These are phyloP conservation scores for Euthynnus affinis DNA, from an alignment of 2,797 vertebrate genomes.

Conservation along the genomic window DNA sequence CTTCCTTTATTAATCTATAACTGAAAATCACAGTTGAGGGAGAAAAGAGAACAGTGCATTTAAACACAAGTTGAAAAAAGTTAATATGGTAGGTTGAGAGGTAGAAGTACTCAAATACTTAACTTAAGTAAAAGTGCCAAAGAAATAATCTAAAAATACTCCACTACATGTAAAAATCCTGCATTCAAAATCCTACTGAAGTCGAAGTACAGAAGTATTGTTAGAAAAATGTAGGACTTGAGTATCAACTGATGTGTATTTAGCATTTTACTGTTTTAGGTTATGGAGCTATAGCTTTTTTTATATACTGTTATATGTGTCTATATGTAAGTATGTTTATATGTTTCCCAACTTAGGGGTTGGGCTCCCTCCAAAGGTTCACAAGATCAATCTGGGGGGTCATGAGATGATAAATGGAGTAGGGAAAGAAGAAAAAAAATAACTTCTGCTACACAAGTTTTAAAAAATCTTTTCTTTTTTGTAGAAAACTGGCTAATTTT, in stretches of 20 bases:
- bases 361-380: neutral
- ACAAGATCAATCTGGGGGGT: neutral
- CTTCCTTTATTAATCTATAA: constrained; percentile 68
- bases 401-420: neutral
- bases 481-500: neutral
- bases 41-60: constrained; percentile 24
- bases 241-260: neutral
- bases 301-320: neutral
- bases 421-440: neutral
- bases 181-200: neutral
- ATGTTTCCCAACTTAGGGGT: neutral
- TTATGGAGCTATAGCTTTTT: neutral
- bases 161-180: neutral
- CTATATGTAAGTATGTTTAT: neutral
- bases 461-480: neutral
- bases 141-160: neutral
- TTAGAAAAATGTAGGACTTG: neutral
- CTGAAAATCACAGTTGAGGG: constrained; percentile 28
- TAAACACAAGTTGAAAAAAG: neutral
- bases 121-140: neutral
- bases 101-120: neutral
- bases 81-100: neutral
- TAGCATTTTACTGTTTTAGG: neutral
- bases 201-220: neutral
- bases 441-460: neutral